These are phyloP conservation scores for Hylomyscus alleni DNA, from an alignment of 2,797 vertebrate species.

Conservation along the genomic window DNA sequence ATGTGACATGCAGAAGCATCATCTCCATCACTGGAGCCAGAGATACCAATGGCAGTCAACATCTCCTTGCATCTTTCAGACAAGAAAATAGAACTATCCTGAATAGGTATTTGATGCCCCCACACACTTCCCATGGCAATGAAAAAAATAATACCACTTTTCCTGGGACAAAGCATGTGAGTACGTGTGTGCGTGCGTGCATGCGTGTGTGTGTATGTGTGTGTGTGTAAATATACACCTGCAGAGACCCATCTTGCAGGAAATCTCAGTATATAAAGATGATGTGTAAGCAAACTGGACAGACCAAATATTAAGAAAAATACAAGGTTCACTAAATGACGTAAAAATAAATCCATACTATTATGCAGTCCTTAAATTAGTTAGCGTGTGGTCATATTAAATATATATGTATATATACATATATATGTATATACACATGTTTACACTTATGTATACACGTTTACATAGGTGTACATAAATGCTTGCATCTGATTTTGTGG, in stretches of 20 bases:
- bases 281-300: not conserved
- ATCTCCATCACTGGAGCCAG: constrained; percentile 15
- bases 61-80: constrained; percentile 30
- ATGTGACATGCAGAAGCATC: constrained; percentile 6
- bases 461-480: not conserved
- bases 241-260: constrained; percentile 32
- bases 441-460: not conserved
- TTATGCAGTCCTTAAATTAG: not conserved
- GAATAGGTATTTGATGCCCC: constrained; percentile 22
- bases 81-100: constrained; percentile 42
- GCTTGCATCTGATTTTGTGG: constrained; percentile 15
- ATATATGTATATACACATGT: not conserved
- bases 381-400: not conserved
- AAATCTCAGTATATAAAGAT: not conserved
- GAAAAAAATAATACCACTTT: constrained; percentile 36
- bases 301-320: constrained; percentile 55
- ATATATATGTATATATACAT: not conserved
- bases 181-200: not conserved
- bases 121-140: not conserved
- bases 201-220: not conserved
- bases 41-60: not conserved
- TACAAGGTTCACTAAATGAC: constrained; percentile 10
- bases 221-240: not conserved
- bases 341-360: not conserved
- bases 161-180: not conserved